A percentile compares a stretch with the other conserved stretches of the same genome.
Conservation (phyloP, 2,113 vertebrate species). For the Calidris pugnax region DNA sequence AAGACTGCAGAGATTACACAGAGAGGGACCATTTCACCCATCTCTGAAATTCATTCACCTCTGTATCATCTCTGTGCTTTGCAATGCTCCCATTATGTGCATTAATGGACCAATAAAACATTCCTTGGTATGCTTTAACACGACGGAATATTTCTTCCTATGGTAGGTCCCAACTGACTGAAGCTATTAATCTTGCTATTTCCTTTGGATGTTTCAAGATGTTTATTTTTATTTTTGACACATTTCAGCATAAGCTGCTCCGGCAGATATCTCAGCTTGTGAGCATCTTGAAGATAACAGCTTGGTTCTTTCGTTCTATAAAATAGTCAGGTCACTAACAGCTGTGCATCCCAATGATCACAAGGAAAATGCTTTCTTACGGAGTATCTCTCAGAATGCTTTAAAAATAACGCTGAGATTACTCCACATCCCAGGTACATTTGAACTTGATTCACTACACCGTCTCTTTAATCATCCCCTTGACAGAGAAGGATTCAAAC, state of each 20-base stretch:
- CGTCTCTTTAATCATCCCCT: neutral
- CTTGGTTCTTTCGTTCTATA: neutral
- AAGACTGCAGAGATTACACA: neutral
- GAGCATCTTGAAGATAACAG: neutral
- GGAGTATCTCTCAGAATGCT: neutral
- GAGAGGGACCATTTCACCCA: neutral
- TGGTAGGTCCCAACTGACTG: neutral
- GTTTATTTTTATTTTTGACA: neutral
- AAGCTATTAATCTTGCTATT: neutral
- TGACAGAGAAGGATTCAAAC: neutral
- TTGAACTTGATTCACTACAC: neutral
- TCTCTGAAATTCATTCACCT: conserved; percentile 28
- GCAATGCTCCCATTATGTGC: neutral
- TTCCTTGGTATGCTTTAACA: neutral
- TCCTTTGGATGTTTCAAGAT: neutral
- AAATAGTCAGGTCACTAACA: neutral
- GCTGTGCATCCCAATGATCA: neutral
- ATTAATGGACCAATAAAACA: conserved; percentile 20
- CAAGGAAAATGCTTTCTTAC: neutral
- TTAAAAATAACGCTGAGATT: neutral
- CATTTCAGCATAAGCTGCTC: neutral
- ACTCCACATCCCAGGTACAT: neutral
- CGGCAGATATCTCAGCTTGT: neutral
- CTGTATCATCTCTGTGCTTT: neutral
- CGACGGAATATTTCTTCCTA: neutral